These are phyloP conservation scores for Dromiciops gliroides DNA, from an alignment of 2,113 vertebrate species.

Conservation along the genomic window DNA sequence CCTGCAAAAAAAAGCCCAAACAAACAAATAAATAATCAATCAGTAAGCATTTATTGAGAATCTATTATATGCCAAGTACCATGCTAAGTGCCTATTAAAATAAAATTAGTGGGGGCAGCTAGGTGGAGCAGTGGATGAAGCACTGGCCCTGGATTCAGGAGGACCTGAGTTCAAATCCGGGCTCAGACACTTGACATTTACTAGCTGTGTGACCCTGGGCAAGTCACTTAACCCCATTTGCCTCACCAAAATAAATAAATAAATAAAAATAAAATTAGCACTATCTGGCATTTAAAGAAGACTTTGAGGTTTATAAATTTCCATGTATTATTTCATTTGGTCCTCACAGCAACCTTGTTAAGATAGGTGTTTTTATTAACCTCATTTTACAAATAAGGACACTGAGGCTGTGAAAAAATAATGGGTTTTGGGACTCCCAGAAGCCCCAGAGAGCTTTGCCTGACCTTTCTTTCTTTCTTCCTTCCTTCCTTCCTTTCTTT, in stretches of 20 bases:
- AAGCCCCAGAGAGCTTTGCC: too few relatives aligned
- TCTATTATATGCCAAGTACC: neutral
- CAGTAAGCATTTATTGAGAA: neutral
- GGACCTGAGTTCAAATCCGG: too few relatives aligned
- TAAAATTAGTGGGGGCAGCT: neutral
- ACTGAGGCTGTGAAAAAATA: neutral
- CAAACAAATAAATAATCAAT: neutral
- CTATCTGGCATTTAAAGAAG: neutral
- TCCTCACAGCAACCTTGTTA: neutral
- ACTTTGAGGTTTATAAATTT: neutral
- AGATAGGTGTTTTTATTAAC: neutral
- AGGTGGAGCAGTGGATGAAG: too few relatives aligned
- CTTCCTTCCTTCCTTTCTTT: too few relatives aligned
- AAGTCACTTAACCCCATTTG: too few relatives aligned
- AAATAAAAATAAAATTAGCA: neutral
- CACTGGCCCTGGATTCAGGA: too few relatives aligned
- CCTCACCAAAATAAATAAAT: too few relatives aligned
- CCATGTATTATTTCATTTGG: neutral
- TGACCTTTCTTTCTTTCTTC: too few relatives aligned
- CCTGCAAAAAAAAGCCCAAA: too few relatives aligned
- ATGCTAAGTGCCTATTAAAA: neutral
- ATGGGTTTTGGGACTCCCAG: too few relatives aligned
- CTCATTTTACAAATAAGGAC: neutral
- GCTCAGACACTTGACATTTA: too few relatives aligned
- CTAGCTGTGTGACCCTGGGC: too few relatives aligned